phyloP scores from a whole-genome alignment of 2,113 vertebrate species.

The Equus przewalskii region DNA sequence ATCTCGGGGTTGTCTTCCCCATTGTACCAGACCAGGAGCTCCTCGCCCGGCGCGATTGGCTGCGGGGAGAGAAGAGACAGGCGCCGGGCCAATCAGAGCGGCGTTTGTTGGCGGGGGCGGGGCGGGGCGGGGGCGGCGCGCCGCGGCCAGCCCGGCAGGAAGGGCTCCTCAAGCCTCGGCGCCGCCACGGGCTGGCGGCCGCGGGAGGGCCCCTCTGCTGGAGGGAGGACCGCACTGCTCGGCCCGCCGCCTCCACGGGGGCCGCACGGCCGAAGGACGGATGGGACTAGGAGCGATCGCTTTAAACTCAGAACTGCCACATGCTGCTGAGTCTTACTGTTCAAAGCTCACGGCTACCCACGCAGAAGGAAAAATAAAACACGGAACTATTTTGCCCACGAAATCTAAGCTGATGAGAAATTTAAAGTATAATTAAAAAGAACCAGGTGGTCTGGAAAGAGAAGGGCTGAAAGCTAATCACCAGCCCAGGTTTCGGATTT shows the following conservation, averaged over 20 bases:
- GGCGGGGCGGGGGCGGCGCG: constrained; percentile 76
- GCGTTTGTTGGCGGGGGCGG: constrained; percentile 87
- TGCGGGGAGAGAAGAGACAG: constrained; percentile 89
- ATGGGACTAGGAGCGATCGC: background rate
- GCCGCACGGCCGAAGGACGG: too few species aligned
- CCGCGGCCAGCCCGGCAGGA: constrained; percentile 81
- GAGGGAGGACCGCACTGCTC: constrained; percentile 77
- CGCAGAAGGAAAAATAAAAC: background rate
- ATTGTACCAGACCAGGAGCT: constrained; percentile 97
- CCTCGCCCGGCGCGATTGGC: constrained; percentile 96
- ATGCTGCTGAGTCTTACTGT: background rate
- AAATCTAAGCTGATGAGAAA: constrained; percentile 44
- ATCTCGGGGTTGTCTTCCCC: constrained; percentile 98
- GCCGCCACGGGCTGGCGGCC: background rate
- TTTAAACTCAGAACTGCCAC: background rate
- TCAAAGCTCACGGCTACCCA: background rate
- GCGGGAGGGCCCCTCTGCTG: constrained; percentile 72
- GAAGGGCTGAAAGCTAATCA: background rate
- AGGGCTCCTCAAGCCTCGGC: constrained; percentile 65
- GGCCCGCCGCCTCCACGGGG: background rate
- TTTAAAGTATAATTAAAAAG: background rate
- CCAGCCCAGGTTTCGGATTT: background rate
- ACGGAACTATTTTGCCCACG: constrained; percentile 23
- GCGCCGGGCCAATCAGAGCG: constrained; percentile 89
- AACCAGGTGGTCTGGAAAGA: background rate